phyloP scores from a whole-genome alignment of 2,113 vertebrate species.

The Pseudorectes ferrugineus region DNA sequence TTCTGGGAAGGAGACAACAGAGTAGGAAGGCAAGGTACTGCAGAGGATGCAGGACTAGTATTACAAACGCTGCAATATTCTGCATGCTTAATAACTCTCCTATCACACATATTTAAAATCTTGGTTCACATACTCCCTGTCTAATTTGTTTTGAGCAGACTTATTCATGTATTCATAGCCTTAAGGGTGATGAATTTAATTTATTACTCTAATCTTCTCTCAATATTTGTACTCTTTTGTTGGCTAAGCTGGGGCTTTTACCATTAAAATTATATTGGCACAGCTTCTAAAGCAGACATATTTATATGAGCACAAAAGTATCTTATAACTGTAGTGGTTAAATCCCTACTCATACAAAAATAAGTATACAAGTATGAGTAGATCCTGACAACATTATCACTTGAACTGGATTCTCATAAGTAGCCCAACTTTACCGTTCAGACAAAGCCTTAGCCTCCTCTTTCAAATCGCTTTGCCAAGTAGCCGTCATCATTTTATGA shows the following conservation, averaged over 20 bases:
- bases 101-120: background rate
- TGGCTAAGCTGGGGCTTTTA: background rate
- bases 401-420: background rate
- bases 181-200: background rate
- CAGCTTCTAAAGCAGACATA: background rate
- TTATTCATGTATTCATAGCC: background rate
- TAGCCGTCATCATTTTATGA: background rate
- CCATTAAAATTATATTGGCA: background rate
- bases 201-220: background rate
- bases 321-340: background rate
- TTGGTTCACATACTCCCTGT: background rate
- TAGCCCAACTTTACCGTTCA: background rate
- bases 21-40: background rate
- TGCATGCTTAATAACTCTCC: background rate
- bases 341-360: background rate
- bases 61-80: background rate
- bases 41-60: background rate
- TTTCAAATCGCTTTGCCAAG: background rate
- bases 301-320: background rate
- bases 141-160: background rate
- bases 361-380: background rate
- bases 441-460: background rate
- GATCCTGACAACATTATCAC: background rate
- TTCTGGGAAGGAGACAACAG: background rate
- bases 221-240: background rate